A percentile compares a stretch with the other conserved stretches of the same genome.
phyloP scores from a whole-genome alignment of 2,113 vertebrate species.

The Tragelaphus imberbis region DNA sequence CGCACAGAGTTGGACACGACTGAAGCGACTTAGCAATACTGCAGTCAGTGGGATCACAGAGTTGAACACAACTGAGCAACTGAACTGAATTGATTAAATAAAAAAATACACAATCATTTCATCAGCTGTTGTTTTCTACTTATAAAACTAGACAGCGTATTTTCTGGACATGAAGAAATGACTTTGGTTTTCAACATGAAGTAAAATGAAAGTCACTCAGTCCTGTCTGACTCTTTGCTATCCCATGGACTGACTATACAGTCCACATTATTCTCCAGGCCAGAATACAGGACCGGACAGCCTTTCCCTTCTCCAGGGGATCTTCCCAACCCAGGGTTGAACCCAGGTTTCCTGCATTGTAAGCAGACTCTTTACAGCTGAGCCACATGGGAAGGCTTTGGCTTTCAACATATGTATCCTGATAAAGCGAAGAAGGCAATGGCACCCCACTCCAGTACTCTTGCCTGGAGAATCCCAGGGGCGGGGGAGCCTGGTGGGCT shows the following conservation, averaged over 20 bases:
- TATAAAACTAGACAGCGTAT: neutral
- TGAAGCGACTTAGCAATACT: neutral
- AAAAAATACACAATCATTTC: neutral
- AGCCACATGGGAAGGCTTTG: neutral
- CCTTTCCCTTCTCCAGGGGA: neutral
- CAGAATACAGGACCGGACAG: neutral
- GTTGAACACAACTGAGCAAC: neutral
- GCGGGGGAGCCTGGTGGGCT: too few species aligned
- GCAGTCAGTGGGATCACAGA: neutral
- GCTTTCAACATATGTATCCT: neutral
- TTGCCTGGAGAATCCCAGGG: too few species aligned
- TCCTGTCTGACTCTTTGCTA: rapidly evolving
- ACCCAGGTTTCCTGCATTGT: neutral
- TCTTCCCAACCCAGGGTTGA: neutral
- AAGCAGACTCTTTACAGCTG: neutral
- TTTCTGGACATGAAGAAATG: neutral
- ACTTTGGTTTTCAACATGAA: neutral
- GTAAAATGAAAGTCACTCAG: neutral
- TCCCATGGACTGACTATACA: neutral
- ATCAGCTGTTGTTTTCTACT: neutral
- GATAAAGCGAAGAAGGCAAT: neutral
- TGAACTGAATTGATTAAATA: neutral
- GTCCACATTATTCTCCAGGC: neutral
- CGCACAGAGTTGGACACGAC: too few species aligned
- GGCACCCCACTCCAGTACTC: too few species aligned